Evolutionary conservation across 2,113 vertebrate species (phyloP).

Genomic region (Actenoides hombroni): DNA sequence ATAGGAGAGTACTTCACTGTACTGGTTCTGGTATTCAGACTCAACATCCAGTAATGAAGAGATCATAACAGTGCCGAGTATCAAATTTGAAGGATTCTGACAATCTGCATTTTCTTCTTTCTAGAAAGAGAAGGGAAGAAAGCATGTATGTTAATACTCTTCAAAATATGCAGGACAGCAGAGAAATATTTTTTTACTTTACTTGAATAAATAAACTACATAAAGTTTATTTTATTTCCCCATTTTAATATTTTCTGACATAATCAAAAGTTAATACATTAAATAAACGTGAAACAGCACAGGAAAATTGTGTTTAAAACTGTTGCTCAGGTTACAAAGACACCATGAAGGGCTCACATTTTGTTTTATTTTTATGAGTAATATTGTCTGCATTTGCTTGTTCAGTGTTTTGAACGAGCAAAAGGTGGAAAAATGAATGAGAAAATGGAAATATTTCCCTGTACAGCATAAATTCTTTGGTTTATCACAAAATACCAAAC

Average conservation of each 20-base stretch:
- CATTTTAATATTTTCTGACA: not conserved
- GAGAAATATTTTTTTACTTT: not conserved
- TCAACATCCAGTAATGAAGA: constrained; percentile 20
- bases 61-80: not conserved
- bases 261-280: not conserved
- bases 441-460: constrained; percentile 2
- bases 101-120: not conserved
- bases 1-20: not conserved
- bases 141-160: not conserved
- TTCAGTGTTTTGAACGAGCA: not conserved
- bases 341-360: not conserved
- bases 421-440: not conserved
- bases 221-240: constrained; percentile 29
- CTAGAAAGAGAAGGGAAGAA: constrained; percentile 7
- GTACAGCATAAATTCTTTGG: not conserved
- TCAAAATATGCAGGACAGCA: not conserved
- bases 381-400: not conserved
- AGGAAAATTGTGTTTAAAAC: constrained; percentile 19
- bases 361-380: not conserved
- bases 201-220: not conserved
- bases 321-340: constrained; percentile 4
- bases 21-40: not conserved
- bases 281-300: not conserved
- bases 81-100: constrained; percentile 12
- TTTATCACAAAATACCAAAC: constrained; percentile 50